Evolutionary conservation across 2,113 vertebrate genomes (phyloP), one percentile per base, ranked within the genome.

Genomic region (Pleuronectes platessa): DNA sequence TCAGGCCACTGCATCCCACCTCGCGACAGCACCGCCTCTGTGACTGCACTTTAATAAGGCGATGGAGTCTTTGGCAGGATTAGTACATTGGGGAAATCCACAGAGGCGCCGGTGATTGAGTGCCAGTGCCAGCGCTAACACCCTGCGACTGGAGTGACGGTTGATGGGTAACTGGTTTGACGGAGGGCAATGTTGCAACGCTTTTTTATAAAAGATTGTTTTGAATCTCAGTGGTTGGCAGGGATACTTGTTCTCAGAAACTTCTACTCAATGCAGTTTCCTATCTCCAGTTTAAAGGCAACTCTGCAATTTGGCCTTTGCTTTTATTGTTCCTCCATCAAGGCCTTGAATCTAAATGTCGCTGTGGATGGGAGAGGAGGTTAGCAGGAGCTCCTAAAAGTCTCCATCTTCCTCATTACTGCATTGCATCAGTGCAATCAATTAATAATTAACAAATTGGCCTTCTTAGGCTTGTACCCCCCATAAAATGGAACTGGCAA

Each of bases 21-120:
- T 42, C 35, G 35, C 31, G 8, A 73, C 84, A 70, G 66, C 24
- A 51, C 69, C 70, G 71, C 76, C 71, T 73, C 54, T 76, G 68
- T 66, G 73, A 58, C 79, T 85, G 76, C 79, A 78, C 86, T 88
- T 91, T 90, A 92, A 90, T 92, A 93, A 91, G 81, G 83, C 84
- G 53, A 92, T 93, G 88, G 88, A 86, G 77, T 86, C 66, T 86
- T 81, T 93, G 92, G 93, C 91, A 93, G 84, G 79, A 84, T 86
- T 62, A 53, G 74, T 87, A 65, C 76, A 79, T 90, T 89, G 78
- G 54, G 76, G 67, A 68, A 83, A 84, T 84, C 86, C 87, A 82
- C 69, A 37, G 86, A 86, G 88, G 68, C 59, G 61, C 54, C 45
- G 2, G 65, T 79, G 79, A 82, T 74, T 86, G 78, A 87, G 66